Evolutionary conservation across 2,113 vertebrate species (phyloP).

Genomic region (Scomber colias): DNA sequence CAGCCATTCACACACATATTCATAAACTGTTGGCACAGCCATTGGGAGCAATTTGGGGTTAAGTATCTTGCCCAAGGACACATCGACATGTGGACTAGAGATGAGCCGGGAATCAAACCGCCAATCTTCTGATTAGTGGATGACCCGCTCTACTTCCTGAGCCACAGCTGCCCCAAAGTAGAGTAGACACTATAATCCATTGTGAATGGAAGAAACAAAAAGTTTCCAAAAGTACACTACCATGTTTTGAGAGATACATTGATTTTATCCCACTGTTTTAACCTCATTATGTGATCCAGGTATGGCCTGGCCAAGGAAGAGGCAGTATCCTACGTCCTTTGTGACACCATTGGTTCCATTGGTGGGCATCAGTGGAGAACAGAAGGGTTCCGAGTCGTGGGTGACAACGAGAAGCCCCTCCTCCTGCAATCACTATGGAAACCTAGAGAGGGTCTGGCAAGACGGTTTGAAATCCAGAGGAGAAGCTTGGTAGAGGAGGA

Average conservation of each 20-base stretch:
- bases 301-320: constrained; percentile 83
- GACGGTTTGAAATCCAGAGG: constrained; percentile 86
- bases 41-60: too few relatives aligned
- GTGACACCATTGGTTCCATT: constrained; percentile 85
- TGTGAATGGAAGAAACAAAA: background rate
- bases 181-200: background rate
- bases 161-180: too few relatives aligned
- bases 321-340: constrained; percentile 81
- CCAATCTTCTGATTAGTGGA: too few relatives aligned
- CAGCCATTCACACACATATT: too few relatives aligned
- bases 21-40: too few relatives aligned
- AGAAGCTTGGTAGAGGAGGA: constrained; percentile 83
- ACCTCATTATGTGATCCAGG: constrained; percentile 54
- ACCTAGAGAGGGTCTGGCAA: constrained; percentile 85
- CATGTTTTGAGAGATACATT: background rate
- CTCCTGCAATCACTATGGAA: constrained; percentile 89
- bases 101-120: too few relatives aligned
- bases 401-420: constrained; percentile 87
- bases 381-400: constrained; percentile 84
- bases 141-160: too few relatives aligned
- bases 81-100: too few relatives aligned
- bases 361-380: constrained; percentile 79
- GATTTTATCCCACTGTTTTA: background rate
- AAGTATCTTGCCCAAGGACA: too few relatives aligned
- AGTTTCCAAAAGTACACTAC: background rate